A percentile compares a stretch with the other conserved stretches of the same genome.
These are phyloP conservation scores for Indicator indicator DNA, from an alignment of 2,113 vertebrate species.

Conservation along the genomic window DNA sequence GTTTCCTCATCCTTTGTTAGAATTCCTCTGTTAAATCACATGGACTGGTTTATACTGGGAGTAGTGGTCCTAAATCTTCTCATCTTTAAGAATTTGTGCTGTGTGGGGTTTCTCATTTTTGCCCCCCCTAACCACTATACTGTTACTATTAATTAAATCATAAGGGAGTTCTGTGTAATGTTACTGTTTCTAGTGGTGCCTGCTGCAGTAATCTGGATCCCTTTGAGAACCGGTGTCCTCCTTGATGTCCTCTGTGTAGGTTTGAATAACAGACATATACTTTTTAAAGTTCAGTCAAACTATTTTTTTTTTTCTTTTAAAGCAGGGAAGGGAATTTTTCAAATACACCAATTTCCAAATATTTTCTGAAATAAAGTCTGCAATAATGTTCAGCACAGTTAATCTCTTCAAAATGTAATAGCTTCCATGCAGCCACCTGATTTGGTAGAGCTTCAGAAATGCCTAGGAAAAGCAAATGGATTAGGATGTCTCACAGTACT, in stretches of 20 bases:
- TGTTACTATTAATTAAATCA: not conserved
- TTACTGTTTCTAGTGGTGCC: not conserved
- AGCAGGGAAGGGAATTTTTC: not conserved
- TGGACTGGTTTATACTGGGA: not conserved
- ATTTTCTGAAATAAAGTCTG: constrained; percentile 13
- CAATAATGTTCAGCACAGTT: not conserved
- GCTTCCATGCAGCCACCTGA: not conserved
- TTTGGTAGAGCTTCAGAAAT: constrained; percentile 14
- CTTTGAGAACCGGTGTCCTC: not conserved
- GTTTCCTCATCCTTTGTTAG: not conserved
- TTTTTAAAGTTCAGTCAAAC: not conserved
- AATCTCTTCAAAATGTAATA: constrained; percentile 31
- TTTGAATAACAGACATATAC: not conserved
- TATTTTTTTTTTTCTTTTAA: not conserved
- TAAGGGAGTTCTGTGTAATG: not conserved
- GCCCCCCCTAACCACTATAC: not conserved
- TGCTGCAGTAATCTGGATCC: not conserved
- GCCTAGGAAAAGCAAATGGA: not conserved
- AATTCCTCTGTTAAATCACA: not conserved
- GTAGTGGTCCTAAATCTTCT: not conserved
- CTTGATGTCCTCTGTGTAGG: not conserved
- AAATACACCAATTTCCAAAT: not conserved
- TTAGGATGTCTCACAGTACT: not conserved
- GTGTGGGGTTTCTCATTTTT: not conserved
- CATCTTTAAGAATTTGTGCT: not conserved